A percentile compares a stretch with the other conserved stretches of the same genome.
Conservation (phyloP, 2,888 invertebrate genomes). For the Melanchra persicariae region DNA sequence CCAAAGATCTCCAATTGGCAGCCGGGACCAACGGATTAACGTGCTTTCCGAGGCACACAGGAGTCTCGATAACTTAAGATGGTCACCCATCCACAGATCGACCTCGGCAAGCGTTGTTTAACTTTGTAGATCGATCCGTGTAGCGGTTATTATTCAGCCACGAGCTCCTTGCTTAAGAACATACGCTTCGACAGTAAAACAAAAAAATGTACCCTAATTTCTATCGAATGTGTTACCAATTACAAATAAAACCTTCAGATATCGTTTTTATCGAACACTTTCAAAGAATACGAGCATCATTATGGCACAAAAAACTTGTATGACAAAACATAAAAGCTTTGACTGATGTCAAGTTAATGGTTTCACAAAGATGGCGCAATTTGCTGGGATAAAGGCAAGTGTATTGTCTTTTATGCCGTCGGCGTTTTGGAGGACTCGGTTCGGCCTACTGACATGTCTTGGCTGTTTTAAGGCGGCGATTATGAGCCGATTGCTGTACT, state of each 20-base stretch:
- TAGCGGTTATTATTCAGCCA: too few relatives aligned
- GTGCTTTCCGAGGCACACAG: too few relatives aligned
- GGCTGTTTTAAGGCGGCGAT: constrained; percentile 22
- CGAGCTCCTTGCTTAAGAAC: too few relatives aligned
- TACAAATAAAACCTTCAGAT: constrained; percentile 39
- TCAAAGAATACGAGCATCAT: constrained; percentile 52
- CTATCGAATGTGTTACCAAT: constrained; percentile 26
- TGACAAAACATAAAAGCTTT: constrained; percentile 73
- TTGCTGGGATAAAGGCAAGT: constrained; percentile 72
- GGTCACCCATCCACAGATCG: too few relatives aligned
- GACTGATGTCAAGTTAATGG: constrained; percentile 75
- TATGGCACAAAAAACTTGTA: constrained; percentile 60
- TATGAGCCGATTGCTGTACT: constrained; percentile 16
- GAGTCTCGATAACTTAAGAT: too few relatives aligned
- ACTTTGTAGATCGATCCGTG: too few relatives aligned
- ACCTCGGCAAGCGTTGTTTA: too few relatives aligned
- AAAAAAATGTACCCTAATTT: background rate
- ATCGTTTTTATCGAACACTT: constrained; percentile 54
- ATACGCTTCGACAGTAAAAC: background rate
- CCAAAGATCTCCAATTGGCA: too few relatives aligned
- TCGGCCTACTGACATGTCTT: constrained; percentile 38
- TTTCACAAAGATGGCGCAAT: constrained; percentile 73
- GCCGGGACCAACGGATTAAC: too few relatives aligned
- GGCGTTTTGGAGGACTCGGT: constrained; percentile 42
- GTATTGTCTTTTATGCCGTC: constrained; percentile 68